These are phyloP conservation scores for Atherix ibis DNA, from an alignment of 2,888 invertebrate species.

Conservation along the genomic window DNA sequence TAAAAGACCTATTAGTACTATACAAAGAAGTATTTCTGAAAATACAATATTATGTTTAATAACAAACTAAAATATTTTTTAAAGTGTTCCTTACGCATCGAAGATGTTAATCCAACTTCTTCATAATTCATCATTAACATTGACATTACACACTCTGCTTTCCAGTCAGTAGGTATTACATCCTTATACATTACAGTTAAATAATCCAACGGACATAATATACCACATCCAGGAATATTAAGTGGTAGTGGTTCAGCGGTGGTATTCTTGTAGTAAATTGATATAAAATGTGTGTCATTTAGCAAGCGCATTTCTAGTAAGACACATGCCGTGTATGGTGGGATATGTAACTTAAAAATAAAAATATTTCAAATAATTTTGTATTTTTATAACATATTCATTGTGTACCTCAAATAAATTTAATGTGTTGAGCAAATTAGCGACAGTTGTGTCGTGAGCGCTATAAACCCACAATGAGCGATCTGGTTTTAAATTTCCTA, in stretches of 20 bases:
- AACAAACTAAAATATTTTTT: too few species aligned
- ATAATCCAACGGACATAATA: conserved; percentile 43
- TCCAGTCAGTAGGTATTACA: conserved; percentile 47
- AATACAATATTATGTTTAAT: too few species aligned
- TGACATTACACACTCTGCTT: conserved; percentile 43
- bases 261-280: conserved; percentile 52
- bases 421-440: conserved; percentile 54
- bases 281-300: conserved; percentile 28
- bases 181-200: conserved; percentile 43
- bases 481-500: conserved; percentile 31
- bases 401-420: conserved; percentile 46
- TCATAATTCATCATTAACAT: conserved; percentile 32
- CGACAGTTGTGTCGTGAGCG: conserved; percentile 68
- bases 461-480: conserved; percentile 57
- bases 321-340: conserved; percentile 52
- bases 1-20: conserved; percentile 1
- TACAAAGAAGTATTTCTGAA: conserved; percentile 5
- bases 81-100: conserved; percentile 25
- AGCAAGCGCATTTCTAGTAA: conserved; percentile 50
- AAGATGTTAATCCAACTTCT: conserved; percentile 26
- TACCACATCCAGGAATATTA: conserved; percentile 46
- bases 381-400: too few species aligned
- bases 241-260: conserved; percentile 41
- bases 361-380: too few species aligned
- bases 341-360: conserved; percentile 37